Evolutionary conservation across 2,797 vertebrate species (phyloP), one percentile per base, ranked within the genome.

Genomic region (Erithacus rubecula): DNA sequence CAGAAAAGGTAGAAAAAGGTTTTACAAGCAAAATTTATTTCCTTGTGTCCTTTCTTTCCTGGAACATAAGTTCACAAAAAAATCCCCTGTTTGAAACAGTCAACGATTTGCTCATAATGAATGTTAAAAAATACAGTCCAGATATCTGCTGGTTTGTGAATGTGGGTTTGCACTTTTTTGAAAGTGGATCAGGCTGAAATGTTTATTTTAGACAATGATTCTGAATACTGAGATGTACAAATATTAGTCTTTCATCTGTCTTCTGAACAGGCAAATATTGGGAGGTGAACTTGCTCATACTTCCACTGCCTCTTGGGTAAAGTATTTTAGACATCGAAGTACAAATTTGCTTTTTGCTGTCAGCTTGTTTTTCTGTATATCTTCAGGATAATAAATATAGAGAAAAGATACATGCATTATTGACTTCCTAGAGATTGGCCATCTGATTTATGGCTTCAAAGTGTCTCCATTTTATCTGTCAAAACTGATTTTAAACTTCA

Each of bases 391-490:
- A 95, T 91, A 97, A 97, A 95, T 96, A 94, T 3, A 87, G 96
- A 93, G 82, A 91, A 97, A 98, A 98, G 96, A 94, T 82, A 96
- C 91, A 93, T 97, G 98, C 96, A 94, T 98, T 98, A 98, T 98
- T 98, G 98, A 98, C 98, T 97, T 97, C 98, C 98, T 98, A 97
- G 97, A 98, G 97, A 98, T 97, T 97, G 97, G 98, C 98, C 97
- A 94, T 97, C 97, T 98, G 98, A 99, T 98, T 98, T 98, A 98
- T 98, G 98, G 95, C 98, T 98, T 98, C 97, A 98, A 98, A 98
- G 98, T 98, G 97, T 97, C 97, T 98, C 95, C 97, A 97, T 98
- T 98, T 98, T 98, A 98, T 98, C 98, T 98, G 98, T 99, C 98
- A 97, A 96, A 93, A 97, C 74, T 94, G 97, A 99, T 99, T 99